phyloP scores from a whole-genome alignment of 2,113 vertebrate species.

The Actenoides hombroni region DNA sequence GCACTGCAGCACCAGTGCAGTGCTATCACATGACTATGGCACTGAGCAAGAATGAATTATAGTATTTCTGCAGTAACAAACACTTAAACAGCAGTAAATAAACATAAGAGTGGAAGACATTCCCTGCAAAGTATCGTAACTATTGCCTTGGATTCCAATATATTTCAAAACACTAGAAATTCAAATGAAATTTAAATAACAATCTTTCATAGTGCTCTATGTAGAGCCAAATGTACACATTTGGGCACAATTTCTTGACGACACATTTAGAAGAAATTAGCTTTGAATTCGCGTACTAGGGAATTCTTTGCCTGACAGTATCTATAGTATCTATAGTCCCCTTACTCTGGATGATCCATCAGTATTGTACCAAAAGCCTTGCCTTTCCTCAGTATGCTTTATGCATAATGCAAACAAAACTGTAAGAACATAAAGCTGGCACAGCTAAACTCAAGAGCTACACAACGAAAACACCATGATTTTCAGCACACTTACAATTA shows the following conservation, averaged over 20 bases:
- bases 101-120: background rate
- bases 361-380: background rate
- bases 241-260: background rate
- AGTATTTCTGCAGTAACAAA: background rate
- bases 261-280: background rate
- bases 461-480: background rate
- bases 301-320: background rate
- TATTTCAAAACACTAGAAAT: background rate
- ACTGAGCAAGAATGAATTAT: background rate
- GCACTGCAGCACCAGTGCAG: background rate
- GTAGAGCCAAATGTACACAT: background rate
- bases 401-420: background rate
- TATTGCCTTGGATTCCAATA: background rate
- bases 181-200: background rate
- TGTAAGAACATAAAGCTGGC: background rate
- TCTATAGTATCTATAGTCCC: background rate
- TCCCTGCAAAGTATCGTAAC: background rate
- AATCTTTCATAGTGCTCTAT: fast-evolving
- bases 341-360: background rate
- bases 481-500: background rate
- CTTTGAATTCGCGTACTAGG: background rate
- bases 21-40: background rate
- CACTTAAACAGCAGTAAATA: background rate
- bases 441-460: background rate
- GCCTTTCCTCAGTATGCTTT: background rate